Evolutionary conservation across 2,113 vertebrate species (phyloP).

Genomic region (Mixornis gularis): DNA sequence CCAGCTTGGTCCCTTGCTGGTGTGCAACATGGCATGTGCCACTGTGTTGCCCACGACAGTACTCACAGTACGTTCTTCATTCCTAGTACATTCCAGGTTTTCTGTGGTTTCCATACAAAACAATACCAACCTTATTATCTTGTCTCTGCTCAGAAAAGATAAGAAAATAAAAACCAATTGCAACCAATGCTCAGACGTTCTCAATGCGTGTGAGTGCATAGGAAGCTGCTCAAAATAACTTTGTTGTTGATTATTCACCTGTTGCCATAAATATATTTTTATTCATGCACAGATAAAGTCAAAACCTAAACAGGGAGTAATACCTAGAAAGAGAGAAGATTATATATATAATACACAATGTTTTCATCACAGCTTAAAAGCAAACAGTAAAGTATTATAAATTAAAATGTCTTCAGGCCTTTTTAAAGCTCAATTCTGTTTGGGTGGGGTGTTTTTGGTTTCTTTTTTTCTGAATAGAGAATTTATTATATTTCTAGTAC

Average conservation of each 20-base stretch:
- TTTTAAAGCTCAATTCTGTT: not conserved
- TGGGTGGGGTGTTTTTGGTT: not conserved
- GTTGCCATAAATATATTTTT: not conserved
- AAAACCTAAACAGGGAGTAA: not conserved
- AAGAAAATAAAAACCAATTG: not conserved
- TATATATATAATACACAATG: not conserved
- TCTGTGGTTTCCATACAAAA: not conserved
- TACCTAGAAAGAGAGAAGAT: not conserved
- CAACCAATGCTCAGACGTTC: fast-evolving
- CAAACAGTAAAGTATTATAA: not conserved
- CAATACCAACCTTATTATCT: not conserved
- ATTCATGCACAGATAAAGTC: not conserved
- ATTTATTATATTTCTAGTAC: not conserved
- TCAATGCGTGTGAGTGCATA: not conserved
- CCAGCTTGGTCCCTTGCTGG: not conserved
- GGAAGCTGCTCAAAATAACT: not conserved
- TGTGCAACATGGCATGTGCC: not conserved
- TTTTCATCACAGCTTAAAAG: not conserved
- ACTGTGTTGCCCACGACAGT: not conserved
- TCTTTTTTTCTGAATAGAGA: not conserved
- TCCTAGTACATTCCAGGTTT: not conserved
- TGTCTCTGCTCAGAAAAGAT: not conserved
- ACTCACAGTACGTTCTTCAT: not conserved
- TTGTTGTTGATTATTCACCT: not conserved
- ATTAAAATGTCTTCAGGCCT: not conserved